Percentiles rank a stretch among this genome's conserved stretches.
These are phyloP conservation scores for Sericinus montela DNA, from an alignment of 2,888 invertebrate genomes.

Conservation along the genomic window DNA sequence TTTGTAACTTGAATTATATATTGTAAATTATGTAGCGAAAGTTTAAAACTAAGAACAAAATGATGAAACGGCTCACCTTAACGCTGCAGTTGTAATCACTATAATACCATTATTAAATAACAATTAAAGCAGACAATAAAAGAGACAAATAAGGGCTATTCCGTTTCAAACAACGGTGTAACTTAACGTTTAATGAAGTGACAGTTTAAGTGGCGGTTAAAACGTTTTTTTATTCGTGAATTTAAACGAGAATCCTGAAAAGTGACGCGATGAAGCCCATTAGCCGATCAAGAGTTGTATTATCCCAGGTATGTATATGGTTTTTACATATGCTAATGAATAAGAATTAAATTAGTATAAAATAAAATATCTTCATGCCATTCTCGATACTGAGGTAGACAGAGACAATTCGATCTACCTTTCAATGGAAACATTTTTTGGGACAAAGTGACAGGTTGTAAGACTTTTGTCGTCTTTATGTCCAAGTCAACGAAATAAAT, in stretches of 20 bases:
- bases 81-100: conserved; percentile 1
- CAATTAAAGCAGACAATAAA: conserved; percentile 10
- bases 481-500: too few relatives aligned
- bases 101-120: conserved; percentile 10
- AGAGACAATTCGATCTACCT: too few relatives aligned
- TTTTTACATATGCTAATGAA: not conserved
- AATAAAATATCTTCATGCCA: too few relatives aligned
- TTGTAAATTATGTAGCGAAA: too few relatives aligned
- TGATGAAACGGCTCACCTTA: not conserved
- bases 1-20: too few relatives aligned
- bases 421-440: too few relatives aligned
- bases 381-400: too few relatives aligned
- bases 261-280: conserved; percentile 25
- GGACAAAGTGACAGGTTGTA: too few relatives aligned
- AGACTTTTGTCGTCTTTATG: too few relatives aligned
- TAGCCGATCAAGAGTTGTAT: conserved; percentile 34
- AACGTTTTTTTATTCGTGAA: not conserved
- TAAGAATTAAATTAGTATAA: too few relatives aligned
- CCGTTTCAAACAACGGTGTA: conserved; percentile 3
- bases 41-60: not conserved
- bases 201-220: not conserved
- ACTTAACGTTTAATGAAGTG: not conserved
- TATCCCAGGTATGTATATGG: conserved; percentile 41
- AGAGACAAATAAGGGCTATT: conserved; percentile 3
- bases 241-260: conserved; percentile 22